A percentile compares a stretch with the other conserved stretches of the same genome.
These are phyloP conservation scores for Erebia aethiops DNA, from an alignment of 2,888 invertebrate genomes.

Conservation along the genomic window DNA sequence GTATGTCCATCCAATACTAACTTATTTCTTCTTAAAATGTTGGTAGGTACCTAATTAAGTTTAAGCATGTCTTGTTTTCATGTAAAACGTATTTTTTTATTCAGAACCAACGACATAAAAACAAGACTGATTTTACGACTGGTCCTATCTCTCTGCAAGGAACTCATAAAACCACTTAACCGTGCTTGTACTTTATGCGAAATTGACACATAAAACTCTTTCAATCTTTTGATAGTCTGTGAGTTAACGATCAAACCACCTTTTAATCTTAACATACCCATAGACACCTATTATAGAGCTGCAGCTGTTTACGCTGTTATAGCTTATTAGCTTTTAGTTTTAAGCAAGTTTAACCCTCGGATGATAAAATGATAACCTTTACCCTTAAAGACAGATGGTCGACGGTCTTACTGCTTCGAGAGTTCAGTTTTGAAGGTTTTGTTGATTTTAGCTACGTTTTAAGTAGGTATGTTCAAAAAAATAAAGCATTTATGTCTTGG, in stretches of 20 bases:
- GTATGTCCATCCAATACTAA: neutral
- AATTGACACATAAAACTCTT: constrained; percentile 24
- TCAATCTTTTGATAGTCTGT: constrained; percentile 19
- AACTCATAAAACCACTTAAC: constrained; percentile 26
- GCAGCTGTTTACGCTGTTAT: no score
- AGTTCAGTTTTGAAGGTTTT: no score
- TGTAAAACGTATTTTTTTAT: constrained; percentile 8
- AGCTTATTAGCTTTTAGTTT: no score
- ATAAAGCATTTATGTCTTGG: no score
- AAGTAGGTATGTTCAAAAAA: no score
- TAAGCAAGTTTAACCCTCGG: no score
- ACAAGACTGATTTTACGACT: constrained; percentile 10
- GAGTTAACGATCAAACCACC: constrained; percentile 9
- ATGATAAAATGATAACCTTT: no score
- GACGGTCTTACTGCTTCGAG: no score
- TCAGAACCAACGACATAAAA: constrained; percentile 2
- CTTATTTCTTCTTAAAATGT: no score
- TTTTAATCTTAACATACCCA: neutral
- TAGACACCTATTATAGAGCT: no score
- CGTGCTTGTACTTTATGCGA: constrained; percentile 19
- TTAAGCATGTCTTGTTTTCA: neutral
- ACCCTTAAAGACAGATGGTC: no score
- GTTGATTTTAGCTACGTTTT: no score
- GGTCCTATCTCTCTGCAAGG: constrained; percentile 1
- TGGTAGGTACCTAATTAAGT: neutral